Conservation (phyloP, 2,888 invertebrate genomes). For the Cremastinae sp. region DNA sequence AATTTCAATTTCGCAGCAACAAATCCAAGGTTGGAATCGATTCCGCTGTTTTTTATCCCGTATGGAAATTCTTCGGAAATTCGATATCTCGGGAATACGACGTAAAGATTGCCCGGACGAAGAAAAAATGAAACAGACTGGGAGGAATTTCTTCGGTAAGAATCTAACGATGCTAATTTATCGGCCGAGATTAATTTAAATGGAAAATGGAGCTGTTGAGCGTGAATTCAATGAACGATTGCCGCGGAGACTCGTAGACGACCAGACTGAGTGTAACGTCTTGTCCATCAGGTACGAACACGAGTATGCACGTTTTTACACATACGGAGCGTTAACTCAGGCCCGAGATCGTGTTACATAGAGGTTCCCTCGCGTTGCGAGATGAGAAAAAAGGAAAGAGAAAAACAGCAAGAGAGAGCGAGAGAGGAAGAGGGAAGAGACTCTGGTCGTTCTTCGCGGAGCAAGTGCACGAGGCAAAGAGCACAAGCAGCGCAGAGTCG, state of each 20-base stretch:
- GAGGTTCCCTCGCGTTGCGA: constrained; percentile 36
- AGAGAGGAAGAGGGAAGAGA: constrained; percentile 7
- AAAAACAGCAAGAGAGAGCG: background rate
- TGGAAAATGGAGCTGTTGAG: constrained; percentile 16
- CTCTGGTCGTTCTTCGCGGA: constrained; percentile 27
- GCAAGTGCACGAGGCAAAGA: constrained; percentile 52
- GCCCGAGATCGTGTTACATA: constrained; percentile 51
- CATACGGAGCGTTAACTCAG: constrained; percentile 38
- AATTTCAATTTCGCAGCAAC: too few relatives aligned
- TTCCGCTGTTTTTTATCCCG: too few relatives aligned
- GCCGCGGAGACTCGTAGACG: constrained; percentile 6
- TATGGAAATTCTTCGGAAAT: too few relatives aligned
- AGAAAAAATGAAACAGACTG: background rate
- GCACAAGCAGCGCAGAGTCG: constrained; percentile 23
- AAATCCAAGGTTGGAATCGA: background rate
- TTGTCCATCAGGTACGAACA: background rate
- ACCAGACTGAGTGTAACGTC: too few relatives aligned
- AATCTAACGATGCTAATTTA: constrained; percentile 10
- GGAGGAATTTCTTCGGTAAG: constrained; percentile 3
- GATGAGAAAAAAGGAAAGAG: constrained; percentile 13
- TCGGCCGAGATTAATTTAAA: background rate
- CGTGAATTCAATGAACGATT: constrained; percentile 23
- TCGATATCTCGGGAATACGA: background rate
- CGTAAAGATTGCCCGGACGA: background rate
- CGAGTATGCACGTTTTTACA: constrained; percentile 28